phyloP scores from a whole-genome alignment of 2,113 vertebrate genomes.

The Haplochromis burtoni region DNA sequence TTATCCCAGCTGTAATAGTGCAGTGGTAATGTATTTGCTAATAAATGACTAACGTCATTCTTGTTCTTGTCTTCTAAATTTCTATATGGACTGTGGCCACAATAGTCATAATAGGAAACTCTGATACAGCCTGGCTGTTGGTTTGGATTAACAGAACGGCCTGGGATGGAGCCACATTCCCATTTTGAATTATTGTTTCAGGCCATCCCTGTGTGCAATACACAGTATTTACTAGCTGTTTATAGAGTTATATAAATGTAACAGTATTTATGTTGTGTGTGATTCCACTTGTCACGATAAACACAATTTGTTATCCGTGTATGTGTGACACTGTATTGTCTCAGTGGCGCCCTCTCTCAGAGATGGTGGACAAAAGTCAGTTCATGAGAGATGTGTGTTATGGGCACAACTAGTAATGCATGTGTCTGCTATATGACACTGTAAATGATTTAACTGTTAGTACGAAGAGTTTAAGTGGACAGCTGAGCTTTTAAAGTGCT shows the following conservation, averaged over 20 bases:
- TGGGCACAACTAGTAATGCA: neutral
- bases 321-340: neutral
- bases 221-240: neutral
- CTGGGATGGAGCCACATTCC: neutral
- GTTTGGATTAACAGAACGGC: rapidly evolving
- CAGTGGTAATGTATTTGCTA: neutral
- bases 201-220: neutral
- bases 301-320: neutral
- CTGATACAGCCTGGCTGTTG: neutral
- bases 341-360: neutral
- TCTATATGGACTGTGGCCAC: neutral
- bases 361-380: neutral
- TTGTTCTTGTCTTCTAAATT: neutral
- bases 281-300: neutral
- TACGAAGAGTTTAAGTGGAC: neutral
- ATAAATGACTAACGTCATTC: neutral
- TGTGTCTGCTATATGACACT: neutral
- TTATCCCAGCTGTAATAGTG: neutral
- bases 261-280: neutral
- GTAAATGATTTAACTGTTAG: neutral
- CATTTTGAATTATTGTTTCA: neutral
- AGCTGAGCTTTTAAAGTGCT: neutral
- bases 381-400: neutral
- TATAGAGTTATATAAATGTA: neutral
- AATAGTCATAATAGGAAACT: neutral